A percentile compares a stretch with the other conserved stretches of the same genome.
Evolutionary conservation across 2,888 invertebrate species (phyloP).

Genomic region (Tenthredo mesomela): DNA sequence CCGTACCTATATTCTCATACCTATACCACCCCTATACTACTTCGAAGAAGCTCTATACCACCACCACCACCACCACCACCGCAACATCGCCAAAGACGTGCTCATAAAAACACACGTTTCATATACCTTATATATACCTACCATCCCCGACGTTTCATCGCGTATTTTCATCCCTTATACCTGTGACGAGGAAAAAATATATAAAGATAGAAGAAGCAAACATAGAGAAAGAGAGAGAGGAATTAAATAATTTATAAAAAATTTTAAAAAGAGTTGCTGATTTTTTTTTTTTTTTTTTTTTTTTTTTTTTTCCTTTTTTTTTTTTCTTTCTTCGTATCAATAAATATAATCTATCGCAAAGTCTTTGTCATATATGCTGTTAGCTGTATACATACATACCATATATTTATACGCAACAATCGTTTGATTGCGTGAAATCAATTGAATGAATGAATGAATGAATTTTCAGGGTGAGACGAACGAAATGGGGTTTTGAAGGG

Average conservation of each 20-base stretch:
- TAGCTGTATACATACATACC: background rate
- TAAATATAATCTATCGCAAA: background rate
- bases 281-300: background rate
- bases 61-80: conserved; percentile 22
- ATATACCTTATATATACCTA: conserved; percentile 54
- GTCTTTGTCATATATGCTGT: background rate
- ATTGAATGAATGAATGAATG: conserved; percentile 16
- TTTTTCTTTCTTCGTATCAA: background rate
- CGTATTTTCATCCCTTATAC: background rate
- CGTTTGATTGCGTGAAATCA: conserved; percentile 73
- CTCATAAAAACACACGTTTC: conserved; percentile 58
- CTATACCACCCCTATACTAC: background rate
- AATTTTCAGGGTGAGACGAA: background rate
- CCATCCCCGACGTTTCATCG: background rate
- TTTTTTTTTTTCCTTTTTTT: background rate
- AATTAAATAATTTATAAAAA: background rate
- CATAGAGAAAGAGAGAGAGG: background rate
- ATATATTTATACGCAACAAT: conserved; percentile 56
- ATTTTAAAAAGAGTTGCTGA: background rate
- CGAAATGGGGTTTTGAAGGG: background rate
- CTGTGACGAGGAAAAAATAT: background rate
- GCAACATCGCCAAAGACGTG: conserved; percentile 23
- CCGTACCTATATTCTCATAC: background rate
- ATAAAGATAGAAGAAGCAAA: background rate
- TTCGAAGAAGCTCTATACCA: background rate